Conservation (phyloP, 2,888 invertebrate genomes). For the Drosophila affinis region DNA sequence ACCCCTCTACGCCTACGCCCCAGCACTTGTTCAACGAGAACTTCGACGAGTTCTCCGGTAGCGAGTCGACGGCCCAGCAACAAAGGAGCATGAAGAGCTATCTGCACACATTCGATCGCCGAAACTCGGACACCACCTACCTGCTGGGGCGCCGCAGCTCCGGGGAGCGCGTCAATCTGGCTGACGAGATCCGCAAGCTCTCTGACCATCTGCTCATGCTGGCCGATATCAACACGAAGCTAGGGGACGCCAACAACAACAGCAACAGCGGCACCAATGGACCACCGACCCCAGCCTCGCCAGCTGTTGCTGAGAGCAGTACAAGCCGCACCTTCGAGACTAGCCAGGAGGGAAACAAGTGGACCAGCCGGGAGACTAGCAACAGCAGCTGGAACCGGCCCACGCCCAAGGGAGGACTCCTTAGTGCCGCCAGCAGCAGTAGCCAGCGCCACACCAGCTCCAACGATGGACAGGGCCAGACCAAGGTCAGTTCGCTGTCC, state of each 20-base stretch:
- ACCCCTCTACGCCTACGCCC: constrained; percentile 67
- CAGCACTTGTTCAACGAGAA: constrained; percentile 74
- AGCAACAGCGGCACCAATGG: constrained; percentile 3
- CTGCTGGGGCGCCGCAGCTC: constrained; percentile 86
- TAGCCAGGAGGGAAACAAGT: constrained; percentile 54
- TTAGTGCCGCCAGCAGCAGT: constrained; percentile 53
- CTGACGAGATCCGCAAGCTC: constrained; percentile 92
- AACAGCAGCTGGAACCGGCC: constrained; percentile 43
- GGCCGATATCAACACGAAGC: constrained; percentile 86
- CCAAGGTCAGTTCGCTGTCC: constrained; percentile 71
- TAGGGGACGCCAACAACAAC: constrained; percentile 63
- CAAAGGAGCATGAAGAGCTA: constrained; percentile 82
- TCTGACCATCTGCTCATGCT: constrained; percentile 91
- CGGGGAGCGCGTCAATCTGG: constrained; percentile 88
- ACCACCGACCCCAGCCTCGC: neutral
- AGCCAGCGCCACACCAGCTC: constrained; percentile 42
- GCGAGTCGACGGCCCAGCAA: constrained; percentile 66
- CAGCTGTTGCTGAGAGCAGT: constrained; percentile 12
- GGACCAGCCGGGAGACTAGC: constrained; percentile 47
- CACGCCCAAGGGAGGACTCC: constrained; percentile 47
- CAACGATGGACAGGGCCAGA: constrained; percentile 49
- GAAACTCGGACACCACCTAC: constrained; percentile 91
- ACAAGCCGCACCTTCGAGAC: constrained; percentile 27
- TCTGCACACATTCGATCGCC: constrained; percentile 86
- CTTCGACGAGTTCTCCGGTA: constrained; percentile 73